phyloP scores from a whole-genome alignment of 2,113 vertebrate species.

The Columba livia region DNA sequence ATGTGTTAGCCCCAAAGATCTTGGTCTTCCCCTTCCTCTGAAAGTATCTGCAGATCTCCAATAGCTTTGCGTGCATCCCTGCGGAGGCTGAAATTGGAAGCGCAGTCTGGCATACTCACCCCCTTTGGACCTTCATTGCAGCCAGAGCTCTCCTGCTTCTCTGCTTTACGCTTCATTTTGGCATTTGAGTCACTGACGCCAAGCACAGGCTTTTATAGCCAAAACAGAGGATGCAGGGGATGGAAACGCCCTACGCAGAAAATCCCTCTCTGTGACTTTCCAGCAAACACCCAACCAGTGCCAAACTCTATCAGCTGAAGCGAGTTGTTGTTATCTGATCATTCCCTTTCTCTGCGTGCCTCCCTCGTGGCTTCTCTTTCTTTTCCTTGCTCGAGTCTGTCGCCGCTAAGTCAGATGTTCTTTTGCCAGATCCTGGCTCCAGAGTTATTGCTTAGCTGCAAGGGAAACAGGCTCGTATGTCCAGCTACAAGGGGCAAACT shows the following conservation, averaged over 20 bases:
- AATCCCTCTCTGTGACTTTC: background rate
- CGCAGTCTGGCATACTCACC: background rate
- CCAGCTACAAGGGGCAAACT: accelerated
- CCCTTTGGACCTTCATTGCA: background rate
- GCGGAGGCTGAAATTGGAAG: accelerated
- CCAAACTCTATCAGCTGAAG: accelerated
- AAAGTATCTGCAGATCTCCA: background rate
- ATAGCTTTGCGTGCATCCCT: accelerated
- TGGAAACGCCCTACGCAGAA: background rate
- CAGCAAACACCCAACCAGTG: background rate
- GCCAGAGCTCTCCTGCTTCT: background rate
- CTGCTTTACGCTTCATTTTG: background rate
- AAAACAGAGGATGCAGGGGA: background rate
- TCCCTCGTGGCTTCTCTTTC: accelerated
- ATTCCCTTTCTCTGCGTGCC: accelerated
- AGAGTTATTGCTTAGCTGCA: background rate
- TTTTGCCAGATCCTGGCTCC: background rate
- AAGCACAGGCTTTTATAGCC: background rate
- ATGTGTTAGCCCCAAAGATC: accelerated
- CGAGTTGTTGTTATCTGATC: accelerated
- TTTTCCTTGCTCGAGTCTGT: background rate
- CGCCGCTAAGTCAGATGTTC: accelerated
- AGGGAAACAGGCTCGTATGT: background rate
- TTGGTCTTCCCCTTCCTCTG: accelerated
- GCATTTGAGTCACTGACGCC: accelerated